Evolutionary conservation across 2,888 invertebrate genomes (phyloP), one percentile per base, ranked within the genome.

Genomic region (Melinopterus prodromus): DNA sequence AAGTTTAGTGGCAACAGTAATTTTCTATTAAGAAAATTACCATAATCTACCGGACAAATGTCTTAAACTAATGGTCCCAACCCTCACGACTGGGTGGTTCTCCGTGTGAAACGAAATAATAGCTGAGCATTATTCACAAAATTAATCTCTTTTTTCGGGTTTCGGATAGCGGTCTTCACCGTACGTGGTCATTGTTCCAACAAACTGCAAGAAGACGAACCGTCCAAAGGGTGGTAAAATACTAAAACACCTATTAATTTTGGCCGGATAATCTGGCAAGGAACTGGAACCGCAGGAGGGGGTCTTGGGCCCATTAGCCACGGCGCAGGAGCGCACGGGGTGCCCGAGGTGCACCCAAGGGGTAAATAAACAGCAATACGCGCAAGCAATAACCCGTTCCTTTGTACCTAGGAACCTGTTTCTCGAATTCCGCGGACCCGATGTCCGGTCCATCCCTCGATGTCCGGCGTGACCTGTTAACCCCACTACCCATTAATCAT

Each of bases 401-500:
- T 85, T 84, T 84, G 83, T 84, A 70, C 81, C 16, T 69, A 82
- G 84, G 84, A 85, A 85, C 85, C 87, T 87, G 87, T 88, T 88
- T 82, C 82, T 78, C 80, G 86, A 87, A 86, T 87, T 86, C 87
- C 87, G 86, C 87, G 86, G 85, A 85, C 85, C 85, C 36, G 84
- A 86, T 86, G 87, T 87, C 87, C 87, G 86, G 87, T 87, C 3
- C 87, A 88, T 88, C 88, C 89, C 88, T 88, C 84, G 85, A 87
- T 87, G 88, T 87, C 87, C 87, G 87, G 86, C 85, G 84, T 88
- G 88, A 89, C 88, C 90, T 87, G 86, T 82, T 85, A 88, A 88
- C 89, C 89, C 87, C 85, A 84, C 86, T 88, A 88, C 88, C 89
- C 89, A 90, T 90, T 89, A 89, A 90, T 90, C 89, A 90, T 89